Conservation (phyloP, 2,113 vertebrate species). For the Paratilapia polleni region DNA sequence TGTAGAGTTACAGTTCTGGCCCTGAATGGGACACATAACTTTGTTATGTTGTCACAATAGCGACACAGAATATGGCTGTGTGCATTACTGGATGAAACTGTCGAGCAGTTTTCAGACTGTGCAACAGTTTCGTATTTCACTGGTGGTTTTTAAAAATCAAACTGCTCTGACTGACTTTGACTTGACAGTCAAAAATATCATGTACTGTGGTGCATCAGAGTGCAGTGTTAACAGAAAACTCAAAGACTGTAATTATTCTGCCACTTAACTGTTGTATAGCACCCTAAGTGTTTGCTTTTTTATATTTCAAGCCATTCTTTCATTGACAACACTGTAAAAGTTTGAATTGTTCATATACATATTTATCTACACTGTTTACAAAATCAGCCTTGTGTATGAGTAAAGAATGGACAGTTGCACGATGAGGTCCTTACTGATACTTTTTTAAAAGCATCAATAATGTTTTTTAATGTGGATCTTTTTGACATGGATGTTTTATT, state of each 20-base stretch:
- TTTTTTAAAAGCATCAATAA: background rate
- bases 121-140: background rate
- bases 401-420: background rate
- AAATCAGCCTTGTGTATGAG: background rate
- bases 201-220: background rate
- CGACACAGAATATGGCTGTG: background rate
- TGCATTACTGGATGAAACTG: background rate
- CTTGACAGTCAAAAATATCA: background rate
- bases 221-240: background rate
- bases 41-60: slow-evolving; percentile 3
- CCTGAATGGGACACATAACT: slow-evolving; percentile 13
- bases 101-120: background rate
- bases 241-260: no score
- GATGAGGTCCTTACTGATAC: background rate
- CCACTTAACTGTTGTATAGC: no score
- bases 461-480: no score
- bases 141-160: background rate
- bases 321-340: no score
- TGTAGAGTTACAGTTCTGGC: background rate
- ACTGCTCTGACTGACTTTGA: background rate
- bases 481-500: no score
- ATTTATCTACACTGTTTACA: background rate
- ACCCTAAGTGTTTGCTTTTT: no score
- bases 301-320: no score
- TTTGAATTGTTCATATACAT: no score